These are phyloP conservation scores for Ptilonorhynchus violaceus DNA, from an alignment of 2,113 vertebrate species.

Conservation along the genomic window DNA sequence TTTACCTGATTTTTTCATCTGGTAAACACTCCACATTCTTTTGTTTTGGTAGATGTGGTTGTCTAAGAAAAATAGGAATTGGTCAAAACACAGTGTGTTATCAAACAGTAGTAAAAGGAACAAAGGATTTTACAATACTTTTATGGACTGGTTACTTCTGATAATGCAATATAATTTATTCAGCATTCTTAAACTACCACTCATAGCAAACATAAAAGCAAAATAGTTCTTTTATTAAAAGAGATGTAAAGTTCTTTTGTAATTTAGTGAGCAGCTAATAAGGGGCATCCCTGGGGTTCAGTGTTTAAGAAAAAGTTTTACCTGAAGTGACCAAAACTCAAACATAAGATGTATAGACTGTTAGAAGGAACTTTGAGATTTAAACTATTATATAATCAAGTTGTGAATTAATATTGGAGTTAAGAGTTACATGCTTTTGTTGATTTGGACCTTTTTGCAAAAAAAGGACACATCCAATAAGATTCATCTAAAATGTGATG, in stretches of 20 bases:
- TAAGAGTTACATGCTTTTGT: neutral
- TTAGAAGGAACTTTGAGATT: neutral
- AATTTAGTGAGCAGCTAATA: neutral
- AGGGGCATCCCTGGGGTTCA: neutral
- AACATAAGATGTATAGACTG: neutral
- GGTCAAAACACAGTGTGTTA: neutral
- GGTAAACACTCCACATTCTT: constrained; percentile 82
- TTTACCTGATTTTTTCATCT: constrained; percentile 74
- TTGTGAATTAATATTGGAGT: neutral
- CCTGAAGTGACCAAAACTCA: neutral
- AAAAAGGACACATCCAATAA: neutral
- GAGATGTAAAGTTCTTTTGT: neutral
- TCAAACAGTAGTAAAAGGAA: neutral
- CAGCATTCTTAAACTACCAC: neutral
- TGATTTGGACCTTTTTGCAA: neutral
- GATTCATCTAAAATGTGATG: neutral
- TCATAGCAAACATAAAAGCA: neutral
- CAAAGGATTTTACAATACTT: neutral
- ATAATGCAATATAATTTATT: neutral
- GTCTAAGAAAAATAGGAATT: constrained; percentile 69
- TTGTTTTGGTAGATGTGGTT: constrained; percentile 76
- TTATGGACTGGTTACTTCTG: neutral
- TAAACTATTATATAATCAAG: neutral
- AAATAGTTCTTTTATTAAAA: neutral
- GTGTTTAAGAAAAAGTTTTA: neutral